Conservation (phyloP, 1,140 invertebrate genomes). For the Aphaenogaster ashmeadi region DNA sequence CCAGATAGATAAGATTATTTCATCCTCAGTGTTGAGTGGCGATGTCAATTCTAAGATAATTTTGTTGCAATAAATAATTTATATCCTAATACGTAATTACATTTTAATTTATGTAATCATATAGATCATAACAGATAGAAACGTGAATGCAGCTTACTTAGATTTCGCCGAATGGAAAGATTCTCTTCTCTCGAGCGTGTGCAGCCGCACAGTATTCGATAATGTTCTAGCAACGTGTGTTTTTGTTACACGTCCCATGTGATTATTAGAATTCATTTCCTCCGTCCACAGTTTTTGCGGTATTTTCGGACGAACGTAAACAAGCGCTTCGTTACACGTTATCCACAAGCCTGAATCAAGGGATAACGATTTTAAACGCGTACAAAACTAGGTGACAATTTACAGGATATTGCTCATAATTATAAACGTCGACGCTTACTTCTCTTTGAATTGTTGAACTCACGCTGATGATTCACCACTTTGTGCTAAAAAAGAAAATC, state of each 20-base stretch:
- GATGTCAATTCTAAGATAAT: conserved; percentile 13
- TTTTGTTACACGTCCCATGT: conserved; percentile 70
- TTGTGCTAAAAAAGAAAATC: conserved; percentile 32
- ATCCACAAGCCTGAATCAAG: conserved; percentile 72
- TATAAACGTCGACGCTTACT: conserved; percentile 22
- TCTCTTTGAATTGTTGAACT: conserved; percentile 20
- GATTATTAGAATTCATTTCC: conserved; percentile 58
- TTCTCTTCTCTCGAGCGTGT: conserved; percentile 71
- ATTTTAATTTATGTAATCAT: conserved; percentile 21
- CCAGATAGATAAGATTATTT: background rate
- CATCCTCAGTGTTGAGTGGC: background rate
- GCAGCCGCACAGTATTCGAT: conserved; percentile 76
- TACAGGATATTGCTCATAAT: background rate
- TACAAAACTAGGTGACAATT: background rate
- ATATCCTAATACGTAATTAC: background rate
- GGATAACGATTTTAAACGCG: background rate
- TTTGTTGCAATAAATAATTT: conserved; percentile 4
- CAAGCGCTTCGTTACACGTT: conserved; percentile 76
- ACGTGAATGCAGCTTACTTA: background rate
- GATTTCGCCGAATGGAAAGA: conserved; percentile 43
- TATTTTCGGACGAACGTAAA: conserved; percentile 76
- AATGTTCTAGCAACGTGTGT: conserved; percentile 74
- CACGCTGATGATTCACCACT: background rate
- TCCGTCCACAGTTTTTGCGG: conserved; percentile 60
- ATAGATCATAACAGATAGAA: background rate